These are phyloP conservation scores for Rhagium mordax DNA, from an alignment of 2,888 invertebrate species.

Conservation along the genomic window DNA sequence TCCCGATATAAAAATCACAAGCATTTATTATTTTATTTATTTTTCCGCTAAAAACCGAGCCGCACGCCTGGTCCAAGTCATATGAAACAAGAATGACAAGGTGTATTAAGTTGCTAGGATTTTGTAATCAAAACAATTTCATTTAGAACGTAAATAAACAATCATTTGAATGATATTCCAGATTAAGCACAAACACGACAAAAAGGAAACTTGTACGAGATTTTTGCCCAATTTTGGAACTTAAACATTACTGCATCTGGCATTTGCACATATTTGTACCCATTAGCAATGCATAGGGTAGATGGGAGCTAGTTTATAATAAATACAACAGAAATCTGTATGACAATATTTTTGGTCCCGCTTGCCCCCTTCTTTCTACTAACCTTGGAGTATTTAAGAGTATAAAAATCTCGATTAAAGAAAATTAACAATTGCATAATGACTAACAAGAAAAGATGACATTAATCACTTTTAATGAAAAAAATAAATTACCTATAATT, in stretches of 20 bases:
- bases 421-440: too few relatives aligned
- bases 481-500: too few relatives aligned
- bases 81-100: not conserved
- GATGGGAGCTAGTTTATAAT: not conserved
- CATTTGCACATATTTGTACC: not conserved
- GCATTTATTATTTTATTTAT: too few relatives aligned
- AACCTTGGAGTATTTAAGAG: too few relatives aligned
- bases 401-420: too few relatives aligned
- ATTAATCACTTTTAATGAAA: too few relatives aligned
- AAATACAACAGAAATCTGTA: not conserved
- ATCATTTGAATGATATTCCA: not conserved
- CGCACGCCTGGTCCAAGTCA: not conserved
- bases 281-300: not conserved
- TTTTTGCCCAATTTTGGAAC: not conserved
- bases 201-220: not conserved
- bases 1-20: too few relatives aligned
- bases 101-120: not conserved
- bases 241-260: not conserved
- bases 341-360: too few relatives aligned
- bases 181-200: not conserved
- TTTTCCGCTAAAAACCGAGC: too few relatives aligned
- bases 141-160: not conserved
- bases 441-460: too few relatives aligned
- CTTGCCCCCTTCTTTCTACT: too few relatives aligned
- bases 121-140: not conserved